Evolutionary conservation across 2,113 vertebrate genomes (phyloP).

Genomic region (Dascyllus trimaculatus): DNA sequence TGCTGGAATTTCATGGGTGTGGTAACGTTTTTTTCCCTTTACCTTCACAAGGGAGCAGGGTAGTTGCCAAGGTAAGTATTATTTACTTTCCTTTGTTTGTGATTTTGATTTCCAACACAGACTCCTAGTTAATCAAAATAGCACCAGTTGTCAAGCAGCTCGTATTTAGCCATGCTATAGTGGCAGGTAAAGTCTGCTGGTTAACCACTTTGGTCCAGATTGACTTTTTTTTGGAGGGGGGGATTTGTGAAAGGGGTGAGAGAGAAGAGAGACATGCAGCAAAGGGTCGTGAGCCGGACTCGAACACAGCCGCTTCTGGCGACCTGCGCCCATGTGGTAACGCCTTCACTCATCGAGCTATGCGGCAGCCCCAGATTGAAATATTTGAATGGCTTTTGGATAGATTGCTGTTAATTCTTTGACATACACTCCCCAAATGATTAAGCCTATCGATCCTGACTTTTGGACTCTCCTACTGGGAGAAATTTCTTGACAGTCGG

Average conservation of each 20-base stretch:
- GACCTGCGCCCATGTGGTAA: too few species aligned
- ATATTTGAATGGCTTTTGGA: background rate
- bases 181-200: background rate
- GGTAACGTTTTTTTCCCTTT: conserved; percentile 17
- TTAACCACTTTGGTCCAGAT: background rate
- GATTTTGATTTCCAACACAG: background rate
- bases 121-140: background rate
- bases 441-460: too few species aligned
- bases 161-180: background rate
- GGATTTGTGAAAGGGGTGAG: too few species aligned
- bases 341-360: too few species aligned
- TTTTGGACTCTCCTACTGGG: too few species aligned
- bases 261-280: too few species aligned
- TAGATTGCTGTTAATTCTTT: too few species aligned
- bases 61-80: background rate
- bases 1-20: conserved; percentile 66
- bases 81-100: conserved; percentile 15
- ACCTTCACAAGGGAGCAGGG: conserved; percentile 14
- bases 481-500: background rate
- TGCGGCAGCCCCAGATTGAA: background rate
- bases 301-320: too few species aligned
- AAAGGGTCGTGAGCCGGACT: too few species aligned
- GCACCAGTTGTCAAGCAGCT: background rate
- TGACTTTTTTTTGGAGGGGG: too few species aligned
- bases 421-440: background rate